Percentiles rank a stretch among this genome's conserved stretches.
Evolutionary conservation across 1,140 invertebrate genomes (phyloP).

Genomic region (Littorina saxatilis): DNA sequence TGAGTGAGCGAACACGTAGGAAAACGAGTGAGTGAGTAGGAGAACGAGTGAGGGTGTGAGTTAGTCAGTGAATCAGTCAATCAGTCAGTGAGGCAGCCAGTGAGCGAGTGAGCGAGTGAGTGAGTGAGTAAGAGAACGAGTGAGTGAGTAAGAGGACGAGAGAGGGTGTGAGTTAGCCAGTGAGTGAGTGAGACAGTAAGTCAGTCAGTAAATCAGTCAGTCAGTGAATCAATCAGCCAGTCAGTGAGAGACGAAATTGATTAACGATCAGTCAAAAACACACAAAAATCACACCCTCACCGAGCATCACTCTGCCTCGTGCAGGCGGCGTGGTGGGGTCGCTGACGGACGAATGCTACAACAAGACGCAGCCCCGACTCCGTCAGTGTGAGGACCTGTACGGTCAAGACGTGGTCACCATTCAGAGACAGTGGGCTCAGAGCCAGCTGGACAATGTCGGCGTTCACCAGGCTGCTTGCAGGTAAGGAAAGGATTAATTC

Average conservation of each 20-base stretch:
- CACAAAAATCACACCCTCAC: too few relatives aligned
- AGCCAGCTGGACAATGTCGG: background rate
- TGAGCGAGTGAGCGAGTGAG: too few relatives aligned
- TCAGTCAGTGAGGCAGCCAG: too few relatives aligned
- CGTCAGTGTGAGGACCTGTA: conserved; percentile 31
- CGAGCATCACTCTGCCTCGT: too few relatives aligned
- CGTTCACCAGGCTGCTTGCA: conserved; percentile 25
- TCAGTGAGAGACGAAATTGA: too few relatives aligned
- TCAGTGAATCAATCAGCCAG: too few relatives aligned
- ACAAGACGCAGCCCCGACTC: conserved; percentile 12
- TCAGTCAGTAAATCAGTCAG: too few relatives aligned
- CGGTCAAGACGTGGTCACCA: background rate
- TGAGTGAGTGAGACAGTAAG: too few relatives aligned
- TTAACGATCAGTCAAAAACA: too few relatives aligned
- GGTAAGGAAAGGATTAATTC: background rate
- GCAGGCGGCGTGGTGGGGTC: conserved; percentile 26
- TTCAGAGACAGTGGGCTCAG: conserved; percentile 13
- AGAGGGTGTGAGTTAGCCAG: too few relatives aligned
- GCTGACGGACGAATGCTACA: conserved; percentile 17
- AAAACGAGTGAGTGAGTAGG: background rate
- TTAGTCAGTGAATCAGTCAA: background rate
- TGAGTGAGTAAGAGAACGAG: too few relatives aligned
- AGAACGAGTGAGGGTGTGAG: background rate
- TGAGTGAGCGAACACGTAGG: background rate
- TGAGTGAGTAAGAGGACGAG: too few relatives aligned